Evolutionary conservation across 2,113 vertebrate genomes (phyloP).

Genomic region (Psephotus haematonotus): DNA sequence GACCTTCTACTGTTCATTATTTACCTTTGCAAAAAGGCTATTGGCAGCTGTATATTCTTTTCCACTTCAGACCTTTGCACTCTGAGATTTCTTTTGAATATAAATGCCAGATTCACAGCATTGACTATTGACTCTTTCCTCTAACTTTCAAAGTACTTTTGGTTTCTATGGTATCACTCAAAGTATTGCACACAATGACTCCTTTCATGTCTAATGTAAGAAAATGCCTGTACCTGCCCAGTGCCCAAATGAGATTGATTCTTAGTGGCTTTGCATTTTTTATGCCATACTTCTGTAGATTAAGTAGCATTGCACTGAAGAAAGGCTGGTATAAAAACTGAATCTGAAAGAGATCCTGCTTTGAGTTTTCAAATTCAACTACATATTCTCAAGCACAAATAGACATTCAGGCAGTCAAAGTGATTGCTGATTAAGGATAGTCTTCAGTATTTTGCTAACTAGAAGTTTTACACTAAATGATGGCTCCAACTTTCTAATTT

Average conservation of each 20-base stretch:
- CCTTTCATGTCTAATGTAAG: neutral
- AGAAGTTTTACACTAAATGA: neutral
- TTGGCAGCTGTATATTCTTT: slow-evolving; percentile 4
- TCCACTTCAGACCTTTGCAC: neutral
- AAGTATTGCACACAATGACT: neutral
- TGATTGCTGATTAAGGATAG: neutral
- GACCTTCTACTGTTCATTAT: slow-evolving; percentile 29
- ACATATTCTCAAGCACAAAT: neutral
- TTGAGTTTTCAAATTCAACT: neutral
- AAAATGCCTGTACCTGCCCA: neutral
- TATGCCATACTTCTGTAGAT: neutral
- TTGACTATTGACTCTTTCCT: slow-evolving; percentile 30
- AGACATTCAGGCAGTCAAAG: neutral
- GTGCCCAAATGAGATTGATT: neutral
- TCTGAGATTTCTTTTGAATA: neutral
- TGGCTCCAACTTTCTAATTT: neutral
- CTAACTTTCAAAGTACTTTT: neutral
- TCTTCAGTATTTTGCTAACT: neutral
- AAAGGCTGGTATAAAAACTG: neutral
- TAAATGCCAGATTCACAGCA: neutral
- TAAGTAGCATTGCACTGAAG: neutral
- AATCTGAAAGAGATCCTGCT: neutral
- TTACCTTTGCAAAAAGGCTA: slow-evolving; percentile 25
- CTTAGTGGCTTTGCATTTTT: neutral
- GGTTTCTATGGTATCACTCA: neutral